These are phyloP conservation scores for Neopelma chrysocephalum DNA, from an alignment of 2,797 vertebrate species.

Conservation along the genomic window DNA sequence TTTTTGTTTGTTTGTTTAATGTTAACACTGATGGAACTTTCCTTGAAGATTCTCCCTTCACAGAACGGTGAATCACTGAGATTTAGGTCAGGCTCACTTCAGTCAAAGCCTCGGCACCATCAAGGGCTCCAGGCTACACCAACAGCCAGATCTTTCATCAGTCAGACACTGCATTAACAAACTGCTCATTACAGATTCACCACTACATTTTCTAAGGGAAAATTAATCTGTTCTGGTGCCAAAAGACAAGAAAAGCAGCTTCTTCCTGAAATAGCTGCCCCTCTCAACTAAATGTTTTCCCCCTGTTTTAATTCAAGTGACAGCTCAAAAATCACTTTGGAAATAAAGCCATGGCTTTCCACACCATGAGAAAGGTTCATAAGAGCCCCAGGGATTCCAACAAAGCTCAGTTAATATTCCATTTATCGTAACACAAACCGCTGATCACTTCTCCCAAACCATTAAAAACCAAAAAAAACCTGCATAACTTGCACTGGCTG, in stretches of 20 bases:
- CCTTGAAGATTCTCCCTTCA: not conserved
- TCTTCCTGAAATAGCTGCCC: not conserved
- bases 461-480: not conserved
- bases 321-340: not conserved
- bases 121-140: not conserved
- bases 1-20: not conserved
- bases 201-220: not conserved
- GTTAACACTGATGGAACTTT: rapidly evolving
- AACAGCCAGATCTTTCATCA: not conserved
- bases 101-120: not conserved
- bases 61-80: not conserved
- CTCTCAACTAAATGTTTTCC: not conserved
- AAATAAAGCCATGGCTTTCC: not conserved
- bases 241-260: not conserved
- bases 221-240: not conserved
- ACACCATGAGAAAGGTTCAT: rapidly evolving
- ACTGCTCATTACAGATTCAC: not conserved
- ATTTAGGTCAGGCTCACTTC: not conserved
- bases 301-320: not conserved
- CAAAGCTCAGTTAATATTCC: not conserved
- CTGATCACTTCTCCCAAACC: not conserved
- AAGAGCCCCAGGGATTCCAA: not conserved
- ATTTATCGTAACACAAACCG: not conserved
- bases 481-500: not conserved
- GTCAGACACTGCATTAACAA: not conserved